A percentile compares a stretch with the other conserved stretches of the same genome.
These are phyloP conservation scores for Bombycilla garrulus DNA, from an alignment of 2,113 vertebrate species.

Conservation along the genomic window DNA sequence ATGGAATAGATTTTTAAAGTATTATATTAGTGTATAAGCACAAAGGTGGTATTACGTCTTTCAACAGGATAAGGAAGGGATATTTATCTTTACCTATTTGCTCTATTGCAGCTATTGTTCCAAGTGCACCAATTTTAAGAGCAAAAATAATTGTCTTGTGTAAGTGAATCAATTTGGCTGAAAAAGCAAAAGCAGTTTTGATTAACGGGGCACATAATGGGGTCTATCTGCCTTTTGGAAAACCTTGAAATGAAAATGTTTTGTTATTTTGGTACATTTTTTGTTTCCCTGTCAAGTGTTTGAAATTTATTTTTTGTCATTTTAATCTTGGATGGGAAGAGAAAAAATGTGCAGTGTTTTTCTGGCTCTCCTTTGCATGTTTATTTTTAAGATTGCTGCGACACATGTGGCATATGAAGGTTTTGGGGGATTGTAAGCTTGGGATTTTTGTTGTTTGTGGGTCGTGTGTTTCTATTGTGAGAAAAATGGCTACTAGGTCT, in stretches of 20 bases:
- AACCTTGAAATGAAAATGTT: not conserved
- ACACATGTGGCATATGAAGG: accelerated
- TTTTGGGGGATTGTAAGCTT: not conserved
- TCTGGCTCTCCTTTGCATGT: not conserved
- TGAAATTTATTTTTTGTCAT: not conserved
- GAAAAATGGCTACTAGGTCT: not conserved
- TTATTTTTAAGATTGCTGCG: not conserved
- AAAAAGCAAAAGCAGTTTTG: not conserved
- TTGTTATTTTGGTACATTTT: not conserved
- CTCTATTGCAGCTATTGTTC: not conserved
- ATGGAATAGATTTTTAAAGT: not conserved
- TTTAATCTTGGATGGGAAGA: not conserved
- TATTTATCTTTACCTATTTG: not conserved
- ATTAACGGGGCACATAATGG: not conserved
- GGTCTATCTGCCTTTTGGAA: not conserved
- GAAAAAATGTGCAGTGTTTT: not conserved
- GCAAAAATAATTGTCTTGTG: not conserved
- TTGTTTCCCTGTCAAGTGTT: not conserved
- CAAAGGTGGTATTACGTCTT: not conserved
- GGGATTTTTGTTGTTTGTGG: not conserved
- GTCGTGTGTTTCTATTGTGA: not conserved
- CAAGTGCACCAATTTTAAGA: not conserved
- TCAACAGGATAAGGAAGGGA: not conserved
- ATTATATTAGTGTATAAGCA: not conserved
- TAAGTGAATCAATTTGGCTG: not conserved